Evolutionary conservation across 2,888 invertebrate species (phyloP), one percentile per base, ranked within the genome.

Genomic region (Troides helena): DNA sequence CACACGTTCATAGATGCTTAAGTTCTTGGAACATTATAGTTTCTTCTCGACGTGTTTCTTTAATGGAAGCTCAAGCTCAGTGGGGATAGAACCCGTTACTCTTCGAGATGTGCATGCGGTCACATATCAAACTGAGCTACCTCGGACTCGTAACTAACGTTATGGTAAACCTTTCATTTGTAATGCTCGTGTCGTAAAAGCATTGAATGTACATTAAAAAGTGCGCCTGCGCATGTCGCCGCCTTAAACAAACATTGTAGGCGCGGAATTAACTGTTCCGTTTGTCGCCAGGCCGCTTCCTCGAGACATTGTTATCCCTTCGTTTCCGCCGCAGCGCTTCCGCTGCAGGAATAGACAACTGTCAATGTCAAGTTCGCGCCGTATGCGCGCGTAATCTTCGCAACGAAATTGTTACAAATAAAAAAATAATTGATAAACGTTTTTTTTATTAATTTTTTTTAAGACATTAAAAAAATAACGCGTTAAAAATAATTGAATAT

Each of bases 251-350:
- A 68, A 64, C 68, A 60, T 50, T 53, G 59, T 12, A 64, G 14
- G 14, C 30, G 30, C 68, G 21, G 53, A 68, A 64, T 56, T 68
- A 68, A 57, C 21, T 57, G 36, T 70, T n/a, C 63, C 57, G 60
- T 65, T 39, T 78, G 71, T 75, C 71, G 76, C 74, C 67, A 74
- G 72, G 75, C 76, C 65, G 74, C 78, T 90, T 90, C 89, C 81
- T 74, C 81, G 90, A 89, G 89, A 86, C 88, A 85, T 79, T 85
- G 87, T 88, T 81, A 86, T 84, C 86, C 89, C 85, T 87, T 88
- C 78, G 80, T 82, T 81, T 88, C 88, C 87, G 87, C 80, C 79
- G 75, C 71, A 57, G 36, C 25, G 72, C 72, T 76, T 78, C 79
- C 79, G 77, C 81, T 75, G 81, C 81, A 74, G 77, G 80, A 81